phyloP scores from a whole-genome alignment of 2,888 invertebrate species.

The Troides oblongomaculatus region DNA sequence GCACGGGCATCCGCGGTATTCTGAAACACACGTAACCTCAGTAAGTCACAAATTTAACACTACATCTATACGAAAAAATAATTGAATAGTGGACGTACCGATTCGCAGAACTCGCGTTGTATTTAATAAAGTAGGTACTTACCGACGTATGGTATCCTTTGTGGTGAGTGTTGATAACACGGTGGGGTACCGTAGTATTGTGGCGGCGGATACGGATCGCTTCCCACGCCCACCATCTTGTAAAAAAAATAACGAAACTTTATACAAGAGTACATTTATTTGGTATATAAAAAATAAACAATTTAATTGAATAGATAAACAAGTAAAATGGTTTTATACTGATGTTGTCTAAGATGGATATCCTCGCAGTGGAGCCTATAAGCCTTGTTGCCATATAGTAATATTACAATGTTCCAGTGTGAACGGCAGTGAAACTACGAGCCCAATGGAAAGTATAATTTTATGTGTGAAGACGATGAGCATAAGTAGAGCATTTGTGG shows the following conservation, averaged over 20 bases:
- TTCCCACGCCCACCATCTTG: slow-evolving; percentile 70
- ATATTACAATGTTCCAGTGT: neutral
- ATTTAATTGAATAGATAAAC: too few species aligned
- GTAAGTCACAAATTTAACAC: neutral
- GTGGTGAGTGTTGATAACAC: slow-evolving; percentile 79
- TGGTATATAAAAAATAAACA: too few species aligned
- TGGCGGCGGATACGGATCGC: slow-evolving; percentile 70
- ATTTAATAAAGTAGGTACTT: slow-evolving; percentile 41
- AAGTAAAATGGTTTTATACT: too few species aligned
- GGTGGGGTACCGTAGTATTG: slow-evolving; percentile 74
- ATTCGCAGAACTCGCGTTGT: neutral
- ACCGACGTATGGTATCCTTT: slow-evolving; percentile 84
- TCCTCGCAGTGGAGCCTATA: too few species aligned
- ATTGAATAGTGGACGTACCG: neutral
- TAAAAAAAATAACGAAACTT: slow-evolving; percentile 32
- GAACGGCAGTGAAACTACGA: neutral
- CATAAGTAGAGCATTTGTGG: neutral
- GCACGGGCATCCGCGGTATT: slow-evolving; percentile 87
- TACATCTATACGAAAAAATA: neutral
- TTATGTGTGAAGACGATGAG: neutral
- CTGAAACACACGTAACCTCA: slow-evolving; percentile 45
- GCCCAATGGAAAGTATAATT: neutral
- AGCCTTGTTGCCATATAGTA: neutral
- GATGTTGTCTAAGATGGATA: too few species aligned
- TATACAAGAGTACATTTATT: neutral